phyloP scores from a whole-genome alignment of 2,797 vertebrate genomes.

The Periparus ater region DNA sequence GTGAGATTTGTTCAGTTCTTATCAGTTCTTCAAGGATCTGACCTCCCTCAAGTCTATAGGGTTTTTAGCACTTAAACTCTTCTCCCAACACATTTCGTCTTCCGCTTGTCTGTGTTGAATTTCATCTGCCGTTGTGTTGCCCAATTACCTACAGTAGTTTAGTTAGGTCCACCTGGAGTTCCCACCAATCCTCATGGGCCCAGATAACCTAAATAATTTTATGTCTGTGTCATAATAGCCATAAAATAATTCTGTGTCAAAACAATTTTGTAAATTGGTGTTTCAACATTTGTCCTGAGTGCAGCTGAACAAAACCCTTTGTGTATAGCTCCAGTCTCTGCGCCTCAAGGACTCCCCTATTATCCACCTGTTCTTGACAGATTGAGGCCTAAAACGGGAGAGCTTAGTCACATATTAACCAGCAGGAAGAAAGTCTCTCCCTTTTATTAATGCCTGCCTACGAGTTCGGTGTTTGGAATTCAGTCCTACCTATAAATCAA shows the following conservation, averaged over 20 bases:
- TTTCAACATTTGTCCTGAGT: constrained; percentile 64
- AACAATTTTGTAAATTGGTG: constrained; percentile 63
- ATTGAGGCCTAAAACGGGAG: constrained; percentile 72
- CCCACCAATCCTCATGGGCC: constrained; percentile 30
- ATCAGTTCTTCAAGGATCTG: neutral
- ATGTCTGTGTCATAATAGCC: constrained; percentile 3
- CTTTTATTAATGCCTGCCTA: constrained; percentile 76
- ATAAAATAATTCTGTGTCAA: constrained; percentile 65
- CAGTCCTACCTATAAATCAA: constrained; percentile 83
- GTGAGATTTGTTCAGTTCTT: neutral
- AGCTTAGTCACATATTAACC: constrained; percentile 76
- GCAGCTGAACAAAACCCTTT: constrained; percentile 57
- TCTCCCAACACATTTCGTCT: constrained; percentile 35
- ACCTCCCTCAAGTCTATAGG: neutral
- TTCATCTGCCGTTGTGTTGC: constrained; percentile 50
- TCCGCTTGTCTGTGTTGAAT: constrained; percentile 2
- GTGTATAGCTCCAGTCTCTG: constrained; percentile 65
- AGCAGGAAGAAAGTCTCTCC: constrained; percentile 74
- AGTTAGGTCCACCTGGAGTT: constrained; percentile 33
- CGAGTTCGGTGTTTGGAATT: constrained; percentile 79
- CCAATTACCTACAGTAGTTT: constrained; percentile 25
- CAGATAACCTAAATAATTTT: constrained; percentile 44
- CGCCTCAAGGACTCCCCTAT: constrained; percentile 67
- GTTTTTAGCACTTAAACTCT: constrained; percentile 30
- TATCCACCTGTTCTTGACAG: constrained; percentile 76